These are phyloP conservation scores for Phortica magna DNA, from an alignment of 2,888 invertebrate genomes.

Conservation along the genomic window DNA sequence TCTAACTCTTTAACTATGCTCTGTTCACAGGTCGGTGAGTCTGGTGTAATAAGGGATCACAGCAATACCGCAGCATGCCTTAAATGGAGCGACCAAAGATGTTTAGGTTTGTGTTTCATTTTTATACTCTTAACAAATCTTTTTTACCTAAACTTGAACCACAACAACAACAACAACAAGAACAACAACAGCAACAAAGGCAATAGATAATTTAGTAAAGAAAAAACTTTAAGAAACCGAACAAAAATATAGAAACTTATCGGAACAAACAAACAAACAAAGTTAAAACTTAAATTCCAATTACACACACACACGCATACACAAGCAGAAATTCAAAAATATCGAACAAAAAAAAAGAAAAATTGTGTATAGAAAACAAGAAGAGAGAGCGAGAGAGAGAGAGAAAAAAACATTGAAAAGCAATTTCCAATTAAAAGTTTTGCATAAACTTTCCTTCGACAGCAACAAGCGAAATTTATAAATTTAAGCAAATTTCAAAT, in stretches of 20 bases:
- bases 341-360: constrained; percentile 47
- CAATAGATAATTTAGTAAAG: constrained; percentile 71
- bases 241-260: constrained; percentile 44
- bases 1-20: not conserved
- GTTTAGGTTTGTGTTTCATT: constrained; percentile 78
- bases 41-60: constrained; percentile 73
- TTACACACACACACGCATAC: constrained; percentile 42
- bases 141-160: constrained; percentile 64
- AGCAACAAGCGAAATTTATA: constrained; percentile 34
- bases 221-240: constrained; percentile 41
- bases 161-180: constrained; percentile 61
- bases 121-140: constrained; percentile 66
- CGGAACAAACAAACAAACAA: constrained; percentile 36
- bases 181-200: constrained; percentile 63
- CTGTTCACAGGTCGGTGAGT: constrained; percentile 75
- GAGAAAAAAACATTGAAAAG: constrained; percentile 10
- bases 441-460: constrained; percentile 15
- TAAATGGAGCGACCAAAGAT: constrained; percentile 76
- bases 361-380: constrained; percentile 32
- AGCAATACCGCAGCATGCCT: constrained; percentile 75
- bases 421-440: constrained; percentile 3
- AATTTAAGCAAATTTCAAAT: constrained; percentile 49
- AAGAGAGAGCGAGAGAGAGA: constrained; percentile 21
- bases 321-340: constrained; percentile 18
- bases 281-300: not conserved